A percentile compares a stretch with the other conserved stretches of the same genome.
Conservation (phyloP, 2,797 vertebrate genomes). For the Selene dorsalis region DNA sequence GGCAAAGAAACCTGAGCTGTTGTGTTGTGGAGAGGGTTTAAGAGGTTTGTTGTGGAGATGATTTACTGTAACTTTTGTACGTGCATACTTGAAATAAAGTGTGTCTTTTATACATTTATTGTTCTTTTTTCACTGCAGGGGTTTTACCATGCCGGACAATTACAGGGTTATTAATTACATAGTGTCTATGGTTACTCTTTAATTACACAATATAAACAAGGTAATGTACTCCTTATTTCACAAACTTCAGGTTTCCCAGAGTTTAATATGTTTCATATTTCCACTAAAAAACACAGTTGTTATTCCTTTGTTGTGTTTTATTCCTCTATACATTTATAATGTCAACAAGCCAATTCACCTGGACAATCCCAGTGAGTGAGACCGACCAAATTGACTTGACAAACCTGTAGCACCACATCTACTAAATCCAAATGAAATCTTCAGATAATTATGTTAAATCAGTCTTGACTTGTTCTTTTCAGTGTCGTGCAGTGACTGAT, state of each 20-base stretch:
- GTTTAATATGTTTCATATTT: too few relatives aligned
- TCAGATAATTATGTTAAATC: too few relatives aligned
- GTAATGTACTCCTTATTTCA: background rate
- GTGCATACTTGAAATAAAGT: conserved; percentile 79
- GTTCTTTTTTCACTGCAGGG: background rate
- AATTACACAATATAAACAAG: background rate
- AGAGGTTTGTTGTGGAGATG: conserved; percentile 40
- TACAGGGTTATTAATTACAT: background rate
- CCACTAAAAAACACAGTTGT: too few relatives aligned
- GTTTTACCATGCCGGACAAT: background rate
- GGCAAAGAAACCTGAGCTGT: conserved; percentile 42
- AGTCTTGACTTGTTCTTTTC: too few relatives aligned
- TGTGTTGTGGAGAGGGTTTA: conserved; percentile 24
- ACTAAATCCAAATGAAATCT: too few relatives aligned
- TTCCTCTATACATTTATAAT: background rate
- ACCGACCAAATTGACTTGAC: background rate
- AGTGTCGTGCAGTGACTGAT: too few relatives aligned
- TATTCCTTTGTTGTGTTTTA: background rate
- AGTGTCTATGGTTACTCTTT: background rate
- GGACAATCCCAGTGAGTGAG: background rate
- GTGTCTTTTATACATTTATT: conserved; percentile 64
- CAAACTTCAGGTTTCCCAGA: background rate
- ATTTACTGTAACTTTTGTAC: conserved; percentile 81
- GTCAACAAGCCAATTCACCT: too few relatives aligned
- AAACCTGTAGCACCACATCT: too few relatives aligned